Evolutionary conservation across 2,888 invertebrate species (phyloP).

Genomic region (Epistrophella euchroma): DNA sequence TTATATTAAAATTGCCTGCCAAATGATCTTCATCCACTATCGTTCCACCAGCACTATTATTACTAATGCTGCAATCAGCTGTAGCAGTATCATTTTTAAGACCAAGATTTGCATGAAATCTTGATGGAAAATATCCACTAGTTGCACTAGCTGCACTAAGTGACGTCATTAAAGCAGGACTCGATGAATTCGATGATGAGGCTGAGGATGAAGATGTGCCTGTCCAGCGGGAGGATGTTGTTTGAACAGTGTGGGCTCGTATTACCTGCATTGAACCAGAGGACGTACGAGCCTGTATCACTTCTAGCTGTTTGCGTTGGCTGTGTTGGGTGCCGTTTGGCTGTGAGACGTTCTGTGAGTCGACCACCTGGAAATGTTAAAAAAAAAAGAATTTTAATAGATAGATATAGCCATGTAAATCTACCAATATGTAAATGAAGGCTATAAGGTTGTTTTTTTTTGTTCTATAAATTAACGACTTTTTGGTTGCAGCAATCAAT

Average conservation of each 20-base stretch:
- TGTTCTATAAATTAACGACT: constrained; percentile 52
- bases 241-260: constrained; percentile 86
- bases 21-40: constrained; percentile 58
- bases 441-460: constrained; percentile 46
- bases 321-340: constrained; percentile 83
- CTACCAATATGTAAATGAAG: background rate
- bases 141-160: constrained; percentile 24
- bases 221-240: constrained; percentile 82
- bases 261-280: constrained; percentile 88
- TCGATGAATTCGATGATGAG: constrained; percentile 76
- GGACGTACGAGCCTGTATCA: constrained; percentile 88
- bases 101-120: constrained; percentile 53
- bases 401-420: too few species aligned
- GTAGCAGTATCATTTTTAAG: constrained; percentile 45
- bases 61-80: constrained; percentile 39
- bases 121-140: constrained; percentile 53
- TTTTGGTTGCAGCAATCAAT: constrained; percentile 21
- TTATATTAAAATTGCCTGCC: constrained; percentile 65
- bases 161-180: constrained; percentile 71
- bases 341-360: constrained; percentile 84
- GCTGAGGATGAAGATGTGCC: constrained; percentile 78
- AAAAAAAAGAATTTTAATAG: constrained; percentile 71
- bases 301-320: constrained; percentile 86
- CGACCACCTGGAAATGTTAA: constrained; percentile 82
- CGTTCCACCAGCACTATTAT: constrained; percentile 25